A percentile compares a stretch with the other conserved stretches of the same genome.
phyloP scores from a whole-genome alignment of 2,113 vertebrate genomes.

The Triplophysa tibetana region DNA sequence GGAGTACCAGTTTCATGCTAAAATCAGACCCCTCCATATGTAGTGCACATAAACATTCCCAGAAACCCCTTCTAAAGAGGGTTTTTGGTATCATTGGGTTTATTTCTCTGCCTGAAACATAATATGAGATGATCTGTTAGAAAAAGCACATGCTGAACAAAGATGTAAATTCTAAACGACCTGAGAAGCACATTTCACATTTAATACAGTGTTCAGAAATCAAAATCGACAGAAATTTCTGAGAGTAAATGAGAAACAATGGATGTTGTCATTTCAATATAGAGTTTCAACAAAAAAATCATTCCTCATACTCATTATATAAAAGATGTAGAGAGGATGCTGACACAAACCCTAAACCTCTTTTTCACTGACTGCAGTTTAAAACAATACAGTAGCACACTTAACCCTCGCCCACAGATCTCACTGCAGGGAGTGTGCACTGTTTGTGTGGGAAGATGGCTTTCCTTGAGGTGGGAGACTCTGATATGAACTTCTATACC shows the following conservation, averaged over 20 bases:
- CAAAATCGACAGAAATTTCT: background rate
- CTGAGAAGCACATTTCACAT: background rate
- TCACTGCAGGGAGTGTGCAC: conserved; percentile 38
- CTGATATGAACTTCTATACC: conserved; percentile 41
- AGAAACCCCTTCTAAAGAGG: background rate
- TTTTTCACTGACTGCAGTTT: conserved; percentile 33
- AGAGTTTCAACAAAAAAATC: conserved; percentile 1
- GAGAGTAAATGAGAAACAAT: background rate
- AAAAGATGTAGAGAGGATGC: conserved; percentile 17
- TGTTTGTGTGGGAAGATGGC: conserved; percentile 39
- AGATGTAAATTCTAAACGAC: background rate
- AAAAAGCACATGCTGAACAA: background rate
- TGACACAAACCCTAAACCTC: conserved; percentile 31
- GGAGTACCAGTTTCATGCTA: background rate
- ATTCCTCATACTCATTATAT: conserved; percentile 21
- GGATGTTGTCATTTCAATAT: background rate
- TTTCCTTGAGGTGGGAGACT: conserved; percentile 15
- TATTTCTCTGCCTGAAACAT: background rate
- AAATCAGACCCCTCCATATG: too few species aligned
- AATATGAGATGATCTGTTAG: background rate
- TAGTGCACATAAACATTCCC: background rate
- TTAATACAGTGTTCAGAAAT: background rate
- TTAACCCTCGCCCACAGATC: conserved; percentile 44
- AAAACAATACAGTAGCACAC: conserved; percentile 23
- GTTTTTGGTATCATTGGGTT: background rate